phyloP scores from a whole-genome alignment of 2,113 vertebrate species.

The Polyodon spathula region DNA sequence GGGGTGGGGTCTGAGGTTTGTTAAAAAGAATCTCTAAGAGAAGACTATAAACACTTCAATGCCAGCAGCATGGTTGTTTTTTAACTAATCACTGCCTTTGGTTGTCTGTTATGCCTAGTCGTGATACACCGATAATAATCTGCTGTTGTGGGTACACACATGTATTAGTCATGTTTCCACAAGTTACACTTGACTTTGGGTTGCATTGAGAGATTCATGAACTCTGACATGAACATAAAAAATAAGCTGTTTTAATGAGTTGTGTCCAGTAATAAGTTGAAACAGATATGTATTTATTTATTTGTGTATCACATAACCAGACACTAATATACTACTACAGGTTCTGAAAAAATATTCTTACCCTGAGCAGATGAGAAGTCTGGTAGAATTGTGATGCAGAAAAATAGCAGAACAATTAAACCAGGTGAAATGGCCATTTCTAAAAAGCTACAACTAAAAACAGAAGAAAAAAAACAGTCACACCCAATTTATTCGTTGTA shows the following conservation, averaged over 20 bases:
- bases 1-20: no score
- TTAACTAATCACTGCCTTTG: not conserved
- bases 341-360: not conserved
- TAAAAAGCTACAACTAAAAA: not conserved
- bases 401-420: not conserved
- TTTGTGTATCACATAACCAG: not conserved
- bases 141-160: not conserved
- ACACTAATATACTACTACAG: not conserved
- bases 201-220: not conserved
- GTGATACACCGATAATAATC: slow-evolving; percentile 8
- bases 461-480: not conserved
- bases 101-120: not conserved
- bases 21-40: no score
- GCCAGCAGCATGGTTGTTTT: not conserved
- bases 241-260: not conserved
- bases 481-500: not conserved
- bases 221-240: not conserved
- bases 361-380: not conserved
- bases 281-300: not conserved
- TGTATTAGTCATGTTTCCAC: not conserved
- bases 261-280: not conserved
- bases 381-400: not conserved
- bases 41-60: not conserved
- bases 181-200: not conserved
- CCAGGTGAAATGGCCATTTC: not conserved